Evolutionary conservation across 2,797 vertebrate species (phyloP).

Genomic region (Pangasius sanitwongsei): DNA sequence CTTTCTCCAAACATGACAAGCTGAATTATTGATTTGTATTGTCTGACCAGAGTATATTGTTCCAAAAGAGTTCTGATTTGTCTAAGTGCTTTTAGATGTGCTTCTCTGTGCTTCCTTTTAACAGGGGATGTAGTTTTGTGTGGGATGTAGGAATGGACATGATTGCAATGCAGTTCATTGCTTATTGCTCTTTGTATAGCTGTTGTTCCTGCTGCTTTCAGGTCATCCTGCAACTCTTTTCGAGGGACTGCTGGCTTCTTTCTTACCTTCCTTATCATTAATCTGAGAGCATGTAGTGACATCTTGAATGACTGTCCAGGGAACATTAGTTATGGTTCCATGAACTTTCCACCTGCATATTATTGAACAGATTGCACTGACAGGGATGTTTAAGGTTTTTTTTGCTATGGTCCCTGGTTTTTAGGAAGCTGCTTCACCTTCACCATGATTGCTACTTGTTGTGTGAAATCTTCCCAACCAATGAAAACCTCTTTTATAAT

Average conservation of each 20-base stretch:
- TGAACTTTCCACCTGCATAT: not conserved
- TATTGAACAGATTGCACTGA: not conserved
- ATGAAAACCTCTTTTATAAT: not conserved
- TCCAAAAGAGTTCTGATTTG: too few relatives aligned
- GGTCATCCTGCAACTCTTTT: not conserved
- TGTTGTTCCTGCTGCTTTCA: not conserved
- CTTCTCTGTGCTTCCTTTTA: too few relatives aligned
- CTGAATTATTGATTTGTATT: too few relatives aligned
- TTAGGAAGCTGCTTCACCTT: not conserved
- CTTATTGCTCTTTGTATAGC: not conserved
- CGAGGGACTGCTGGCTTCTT: not conserved
- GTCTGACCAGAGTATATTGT: too few relatives aligned
- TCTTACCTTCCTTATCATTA: not conserved
- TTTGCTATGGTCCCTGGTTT: not conserved
- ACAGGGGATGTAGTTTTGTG: too few relatives aligned
- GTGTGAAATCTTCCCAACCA: not conserved
- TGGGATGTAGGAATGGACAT: too few relatives aligned
- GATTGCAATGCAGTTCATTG: not conserved
- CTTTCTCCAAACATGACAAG: too few relatives aligned
- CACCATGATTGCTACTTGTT: not conserved
- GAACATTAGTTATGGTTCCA: not conserved
- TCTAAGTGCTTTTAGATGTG: not conserved
- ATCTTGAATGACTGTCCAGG: not conserved
- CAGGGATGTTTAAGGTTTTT: not conserved
- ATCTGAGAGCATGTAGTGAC: not conserved